These are phyloP conservation scores for Drosophila anceps DNA, from an alignment of 2,888 invertebrate genomes.

Conservation along the genomic window DNA sequence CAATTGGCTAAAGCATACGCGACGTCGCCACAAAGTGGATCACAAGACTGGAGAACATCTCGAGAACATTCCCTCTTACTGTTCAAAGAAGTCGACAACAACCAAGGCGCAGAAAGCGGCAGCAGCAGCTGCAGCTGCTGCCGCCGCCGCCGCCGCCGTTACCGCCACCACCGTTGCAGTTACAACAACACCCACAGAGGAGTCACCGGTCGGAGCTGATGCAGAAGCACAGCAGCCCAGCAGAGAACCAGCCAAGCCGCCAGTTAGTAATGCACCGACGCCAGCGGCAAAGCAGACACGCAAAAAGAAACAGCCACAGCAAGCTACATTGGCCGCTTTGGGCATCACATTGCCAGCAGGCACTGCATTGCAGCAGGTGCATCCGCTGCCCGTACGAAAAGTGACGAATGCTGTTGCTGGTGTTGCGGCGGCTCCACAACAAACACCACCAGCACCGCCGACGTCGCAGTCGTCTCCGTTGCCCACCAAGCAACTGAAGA, in stretches of 20 bases:
- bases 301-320: constrained; percentile 73
- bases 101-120: constrained; percentile 68
- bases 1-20: constrained; percentile 88
- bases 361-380: constrained; percentile 64
- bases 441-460: constrained; percentile 27
- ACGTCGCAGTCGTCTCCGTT: constrained; percentile 19
- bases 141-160: constrained; percentile 36
- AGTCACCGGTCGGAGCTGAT: constrained; percentile 11
- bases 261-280: constrained; percentile 38
- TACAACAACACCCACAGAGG: constrained; percentile 15
- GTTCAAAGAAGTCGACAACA: constrained; percentile 83
- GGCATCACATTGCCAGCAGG: constrained; percentile 71
- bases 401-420: constrained; percentile 22
- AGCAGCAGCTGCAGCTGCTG: constrained; percentile 65
- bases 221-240: constrained; percentile 20
- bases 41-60: constrained; percentile 85
- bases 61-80: constrained; percentile 84
- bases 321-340: constrained; percentile 70
- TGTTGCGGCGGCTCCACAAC: constrained; percentile 1
- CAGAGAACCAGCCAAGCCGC: constrained; percentile 16
- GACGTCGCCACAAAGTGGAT: constrained; percentile 87
- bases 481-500: constrained; percentile 64
- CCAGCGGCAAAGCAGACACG: constrained; percentile 60
- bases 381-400: constrained; percentile 50
- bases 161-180: too few relatives aligned